Conservation (phyloP, 2,888 invertebrate genomes). For the Leucania comma region DNA sequence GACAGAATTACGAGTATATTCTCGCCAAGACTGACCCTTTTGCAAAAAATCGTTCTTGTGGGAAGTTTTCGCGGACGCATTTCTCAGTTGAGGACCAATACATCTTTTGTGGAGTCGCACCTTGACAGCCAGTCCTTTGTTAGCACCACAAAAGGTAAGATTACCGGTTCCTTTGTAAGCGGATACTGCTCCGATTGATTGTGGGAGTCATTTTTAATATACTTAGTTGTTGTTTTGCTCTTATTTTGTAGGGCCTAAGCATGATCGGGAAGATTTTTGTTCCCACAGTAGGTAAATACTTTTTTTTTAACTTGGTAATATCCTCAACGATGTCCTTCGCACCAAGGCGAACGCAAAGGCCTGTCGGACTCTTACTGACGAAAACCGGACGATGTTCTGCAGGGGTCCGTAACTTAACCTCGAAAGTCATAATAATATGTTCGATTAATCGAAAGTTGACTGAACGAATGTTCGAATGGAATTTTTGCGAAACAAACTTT, state of each 20-base stretch:
- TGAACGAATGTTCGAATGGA: no score
- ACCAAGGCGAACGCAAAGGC: no score
- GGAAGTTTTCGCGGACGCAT: constrained; percentile 67
- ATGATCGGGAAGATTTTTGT: constrained; percentile 12
- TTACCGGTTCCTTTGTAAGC: constrained; percentile 81
- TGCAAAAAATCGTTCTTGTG: constrained; percentile 65
- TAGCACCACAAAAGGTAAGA: constrained; percentile 72
- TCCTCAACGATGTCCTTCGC: no score
- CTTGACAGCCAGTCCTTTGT: constrained; percentile 80
- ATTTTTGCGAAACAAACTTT: no score
- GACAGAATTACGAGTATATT: constrained; percentile 45
- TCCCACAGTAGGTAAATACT: constrained; percentile 25
- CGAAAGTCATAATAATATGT: no score
- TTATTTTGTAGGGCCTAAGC: constrained; percentile 37
- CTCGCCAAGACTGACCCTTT: constrained; percentile 62
- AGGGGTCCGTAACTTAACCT: no score
- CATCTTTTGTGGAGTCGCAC: constrained; percentile 78
- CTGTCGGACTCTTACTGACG: no score
- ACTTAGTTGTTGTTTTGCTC: constrained; percentile 53
- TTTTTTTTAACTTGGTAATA: no score
- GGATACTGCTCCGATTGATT: constrained; percentile 74
- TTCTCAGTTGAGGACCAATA: constrained; percentile 68
- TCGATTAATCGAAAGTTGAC: no score
- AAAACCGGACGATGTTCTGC: no score
- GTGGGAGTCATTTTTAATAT: constrained; percentile 74